Evolutionary conservation across 2,888 invertebrate species (phyloP), one percentile per base, ranked within the genome.

Genomic region (Euproctis similis): DNA sequence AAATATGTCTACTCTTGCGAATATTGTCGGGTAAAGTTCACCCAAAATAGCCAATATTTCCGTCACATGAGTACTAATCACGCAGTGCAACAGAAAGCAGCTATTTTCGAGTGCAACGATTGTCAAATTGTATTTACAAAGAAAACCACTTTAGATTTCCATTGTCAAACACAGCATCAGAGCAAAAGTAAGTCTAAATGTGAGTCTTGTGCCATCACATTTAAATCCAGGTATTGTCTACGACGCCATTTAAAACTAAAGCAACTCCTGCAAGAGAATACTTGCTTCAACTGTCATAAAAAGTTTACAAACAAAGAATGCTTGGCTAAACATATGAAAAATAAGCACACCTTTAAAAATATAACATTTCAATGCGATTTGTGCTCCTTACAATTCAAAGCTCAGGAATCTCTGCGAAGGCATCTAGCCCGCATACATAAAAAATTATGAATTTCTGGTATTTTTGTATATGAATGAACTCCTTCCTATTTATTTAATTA

Each of bases 1-100:
- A 68, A 63, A 30, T 74, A 58, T 22, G 59, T 81, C 0, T 81
- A 78, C 51, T 70, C 71, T 9, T 84, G 82, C 20, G 80, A 82
- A 31, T 84, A 72, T 30, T 84, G 82, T 39, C 58, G 73, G 0
- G 33, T 75, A 2, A 84, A 78, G 40, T 84, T 84, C 34, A 67
- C 81, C 0, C 78, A 80, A 19, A 84, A 82, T 52, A 80, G 72
- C 28, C 76, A 78, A 4, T 82, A 69, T 41, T 82, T 81, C 29
- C 77, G 80, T 40, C 82, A 84, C 48, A 81, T 84, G 81, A 71
- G 70, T 33, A 62, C 81, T 0, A 82, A 81, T 30, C 82, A 84
- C 45, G 69, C 76, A 34, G 12, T 55, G 0, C 76, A 81, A 43
- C 80, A 81, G 34, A 59, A 65, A 19, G 47, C 71, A 16, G 80